Evolutionary conservation across 2,797 vertebrate species (phyloP), one percentile per base, ranked within the genome.

Genomic region (Avahi laniger): DNA sequence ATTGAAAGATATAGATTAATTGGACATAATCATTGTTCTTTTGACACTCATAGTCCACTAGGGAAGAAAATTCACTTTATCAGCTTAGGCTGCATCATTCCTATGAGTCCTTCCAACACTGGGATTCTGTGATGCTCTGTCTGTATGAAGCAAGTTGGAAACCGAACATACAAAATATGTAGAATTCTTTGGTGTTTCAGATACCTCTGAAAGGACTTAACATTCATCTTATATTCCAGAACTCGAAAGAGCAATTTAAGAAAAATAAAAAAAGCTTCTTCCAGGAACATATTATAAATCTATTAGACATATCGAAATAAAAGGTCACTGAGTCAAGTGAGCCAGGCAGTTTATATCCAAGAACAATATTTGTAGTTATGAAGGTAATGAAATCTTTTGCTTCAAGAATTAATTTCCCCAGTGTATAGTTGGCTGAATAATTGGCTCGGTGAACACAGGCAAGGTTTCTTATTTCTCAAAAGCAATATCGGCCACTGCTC

Each of bases 321-420:
- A 96, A 97, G 94, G 86, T 97, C 95, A 93, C 24, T 26, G 35
- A 95, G 91, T 96, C 93, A 97, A 97, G 93, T 90, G 93, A 97
- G 86, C 82, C 28, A 46, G 86, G 65, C n/a, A 84, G 67, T 97
- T 95, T 96, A 89, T 97, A 97, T 90, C 41, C 46, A 97, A 96
- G 97, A 96, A 97, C 80, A 97, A 94, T 97, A 97, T 97, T 97
- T 96, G 93, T 95, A 86, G 83, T 95, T 95, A 90, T 94, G 35
- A 95, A 94, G 78, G 38, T 85, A 95, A 93, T 92, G 57, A 93
- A 94, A 97, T 72, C 33, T 94, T 94, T 96, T 93, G 86, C 95
- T 95, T 63, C 48, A 67, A 59, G 86, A 96, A 92, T 96, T 96
- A 95, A 97, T 97, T 97, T 97, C 95, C 88, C 82, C 86, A 88